Base-by-base conservation (phyloP, 1,140 invertebrate species). In the Aphaenogaster ashmeadi region DNA sequence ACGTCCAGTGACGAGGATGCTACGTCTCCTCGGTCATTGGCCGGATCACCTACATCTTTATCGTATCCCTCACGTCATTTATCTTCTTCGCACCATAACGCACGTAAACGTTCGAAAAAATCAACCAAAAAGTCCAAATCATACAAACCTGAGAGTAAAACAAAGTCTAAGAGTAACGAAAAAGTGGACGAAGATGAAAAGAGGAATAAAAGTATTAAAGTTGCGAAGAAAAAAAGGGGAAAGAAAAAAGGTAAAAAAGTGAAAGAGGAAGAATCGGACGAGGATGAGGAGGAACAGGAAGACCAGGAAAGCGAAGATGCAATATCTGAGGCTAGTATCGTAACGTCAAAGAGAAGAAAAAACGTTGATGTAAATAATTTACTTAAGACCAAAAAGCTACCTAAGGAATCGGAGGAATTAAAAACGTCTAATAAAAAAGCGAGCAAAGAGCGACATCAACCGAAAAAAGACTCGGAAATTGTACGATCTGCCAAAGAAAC, bases 1-100 rank as follows among this genome's bases (percentile, higher is more conserved):
- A 96, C 97, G 41, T 98, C 98, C 2, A 97, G 98, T 50, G 98
- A 98, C 91, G 95, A 95, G 47, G 94, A 96, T 50, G 87, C 92
- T 7, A 69, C 90, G 0, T 88, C 91, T 8, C 75, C 91, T 7
- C 90, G 87, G 50, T 90, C 93, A 15, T 41, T 88, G 38, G 66
- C 87, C 15, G 71, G 86, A 33, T 81, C 81, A 2, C 80, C 89
- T 36, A 77, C 92, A 38, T 88, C 93, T 71, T 80, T 90, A 18
- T 88, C 93, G 41, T 91, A 93, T 89, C 91, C 93, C 79, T 87
- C 93, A 75, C 89, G 93, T 87, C 74, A 88, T 60, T 81, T 91
- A 9, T 92, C 93, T 38, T 90, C 90, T 33, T 88, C 94, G 66
- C 87, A 94, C 79, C 91, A 93, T 56, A 94, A 93, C 86, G 79